Conservation (phyloP, 2,113 vertebrate genomes). For the Phoxinus phoxinus region DNA sequence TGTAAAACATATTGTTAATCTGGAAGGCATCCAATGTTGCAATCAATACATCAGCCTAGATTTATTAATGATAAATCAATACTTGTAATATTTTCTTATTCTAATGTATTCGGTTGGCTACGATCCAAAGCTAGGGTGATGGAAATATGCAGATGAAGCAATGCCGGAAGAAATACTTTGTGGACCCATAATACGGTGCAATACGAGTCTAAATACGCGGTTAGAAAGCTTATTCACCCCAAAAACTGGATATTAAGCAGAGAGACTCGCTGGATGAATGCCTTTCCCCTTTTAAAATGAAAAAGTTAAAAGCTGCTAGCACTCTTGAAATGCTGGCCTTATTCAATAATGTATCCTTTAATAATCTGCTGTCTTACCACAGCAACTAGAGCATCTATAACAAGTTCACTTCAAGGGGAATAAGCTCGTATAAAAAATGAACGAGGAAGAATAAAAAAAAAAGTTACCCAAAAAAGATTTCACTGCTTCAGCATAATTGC, state of each 20-base stretch:
- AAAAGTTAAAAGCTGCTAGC: conserved; percentile 24
- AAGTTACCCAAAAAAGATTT: conserved; percentile 61
- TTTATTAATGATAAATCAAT: conserved; percentile 91
- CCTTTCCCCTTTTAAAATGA: conserved; percentile 9
- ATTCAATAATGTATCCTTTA: conserved; percentile 70
- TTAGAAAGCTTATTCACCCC: conserved; percentile 9
- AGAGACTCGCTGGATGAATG: background rate
- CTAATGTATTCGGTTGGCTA: conserved; percentile 78
- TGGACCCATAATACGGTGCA: conserved; percentile 5
- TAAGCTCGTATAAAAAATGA: conserved; percentile 62
- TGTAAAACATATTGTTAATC: conserved; percentile 69
- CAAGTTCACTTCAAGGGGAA: conserved; percentile 69
- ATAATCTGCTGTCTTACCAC: conserved; percentile 70
- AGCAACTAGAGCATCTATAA: conserved; percentile 71
- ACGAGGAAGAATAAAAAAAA: conserved; percentile 50
- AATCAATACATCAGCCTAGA: conserved; percentile 82
- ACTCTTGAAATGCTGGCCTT: conserved; percentile 53
- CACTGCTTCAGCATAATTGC: conserved; percentile 73
- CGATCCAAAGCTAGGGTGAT: conserved; percentile 66
- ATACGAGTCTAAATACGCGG: background rate
- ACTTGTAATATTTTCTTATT: conserved; percentile 84
- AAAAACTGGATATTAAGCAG: background rate
- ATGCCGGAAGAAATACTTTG: background rate
- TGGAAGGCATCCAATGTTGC: conserved; percentile 78
- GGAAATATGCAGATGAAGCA: conserved; percentile 75